Evolutionary conservation across 2,113 vertebrate genomes (phyloP).

Genomic region (Paracanthobrama guichenoti): DNA sequence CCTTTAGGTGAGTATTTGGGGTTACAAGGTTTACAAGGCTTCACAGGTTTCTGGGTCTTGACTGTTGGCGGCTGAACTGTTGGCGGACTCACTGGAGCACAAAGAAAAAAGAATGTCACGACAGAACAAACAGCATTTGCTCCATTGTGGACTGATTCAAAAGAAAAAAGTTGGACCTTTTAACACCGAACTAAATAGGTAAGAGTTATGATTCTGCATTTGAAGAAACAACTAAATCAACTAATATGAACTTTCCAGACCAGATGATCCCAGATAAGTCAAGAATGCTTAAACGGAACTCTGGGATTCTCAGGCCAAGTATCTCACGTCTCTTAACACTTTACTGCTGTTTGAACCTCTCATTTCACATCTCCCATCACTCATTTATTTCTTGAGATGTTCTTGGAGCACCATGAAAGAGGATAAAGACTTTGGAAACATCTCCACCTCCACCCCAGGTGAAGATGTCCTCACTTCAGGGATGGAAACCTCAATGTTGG

Average conservation of each 20-base stretch:
- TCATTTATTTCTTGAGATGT: background rate
- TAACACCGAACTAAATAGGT: too few relatives aligned
- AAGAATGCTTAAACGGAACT: background rate
- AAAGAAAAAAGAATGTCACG: background rate
- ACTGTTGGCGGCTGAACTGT: constrained; percentile 7
- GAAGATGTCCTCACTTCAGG: background rate
- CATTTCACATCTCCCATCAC: background rate
- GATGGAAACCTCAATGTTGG: background rate
- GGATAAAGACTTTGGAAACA: background rate
- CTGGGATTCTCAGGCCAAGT: background rate
- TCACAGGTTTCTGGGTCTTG: background rate
- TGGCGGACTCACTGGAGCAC: constrained; percentile 9
- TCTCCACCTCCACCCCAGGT: background rate
- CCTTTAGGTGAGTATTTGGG: constrained; percentile 3
- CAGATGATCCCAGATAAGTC: background rate
- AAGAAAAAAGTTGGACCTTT: background rate
- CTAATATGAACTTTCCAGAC: background rate
- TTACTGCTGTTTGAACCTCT: background rate
- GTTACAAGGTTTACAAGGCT: background rate
- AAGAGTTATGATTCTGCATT: too few relatives aligned
- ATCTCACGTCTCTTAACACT: background rate
- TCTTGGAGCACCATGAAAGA: background rate
- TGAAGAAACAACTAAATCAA: background rate
- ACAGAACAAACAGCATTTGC: background rate
- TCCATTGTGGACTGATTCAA: background rate